Evolutionary conservation across 2,888 invertebrate genomes (phyloP).

Genomic region (Leptopterna dolabrata): DNA sequence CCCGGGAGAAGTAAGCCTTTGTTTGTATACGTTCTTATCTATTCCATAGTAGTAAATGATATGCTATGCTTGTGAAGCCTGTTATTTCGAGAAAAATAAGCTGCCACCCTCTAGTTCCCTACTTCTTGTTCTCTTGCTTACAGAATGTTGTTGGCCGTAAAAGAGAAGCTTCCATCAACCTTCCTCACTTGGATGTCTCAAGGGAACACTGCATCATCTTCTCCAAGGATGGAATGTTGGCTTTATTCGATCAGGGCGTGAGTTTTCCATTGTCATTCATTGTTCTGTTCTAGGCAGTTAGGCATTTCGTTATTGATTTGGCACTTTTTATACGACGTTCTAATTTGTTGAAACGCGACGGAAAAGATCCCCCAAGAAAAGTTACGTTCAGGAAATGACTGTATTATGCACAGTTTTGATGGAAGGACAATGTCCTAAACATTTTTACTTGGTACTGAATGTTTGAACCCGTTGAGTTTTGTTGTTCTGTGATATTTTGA

Average conservation of each 20-base stretch:
- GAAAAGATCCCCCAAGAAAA: no score
- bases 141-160: slow-evolving; percentile 52
- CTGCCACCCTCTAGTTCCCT: no score
- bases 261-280: background rate
- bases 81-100: background rate
- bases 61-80: background rate
- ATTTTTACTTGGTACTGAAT: no score
- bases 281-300: background rate
- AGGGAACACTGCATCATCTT: slow-evolving; percentile 51
- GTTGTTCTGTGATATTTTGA: no score
- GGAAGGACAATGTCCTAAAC: no score
- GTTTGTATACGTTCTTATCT: background rate
- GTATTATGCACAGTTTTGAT: no score
- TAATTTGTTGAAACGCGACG: no score
- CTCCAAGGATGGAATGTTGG: slow-evolving; percentile 28
- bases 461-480: no score
- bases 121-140: background rate
- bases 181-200: slow-evolving; percentile 49
- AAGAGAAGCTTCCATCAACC: slow-evolving; percentile 20
- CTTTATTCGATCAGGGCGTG: slow-evolving; percentile 49
- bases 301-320: no score
- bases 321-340: no score
- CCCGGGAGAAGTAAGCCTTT: slow-evolving; percentile 2
- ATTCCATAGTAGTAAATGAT: background rate
- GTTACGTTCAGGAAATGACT: no score